Conservation (phyloP, 2,797 vertebrate species). For the Mormyrops boulengeri region DNA sequence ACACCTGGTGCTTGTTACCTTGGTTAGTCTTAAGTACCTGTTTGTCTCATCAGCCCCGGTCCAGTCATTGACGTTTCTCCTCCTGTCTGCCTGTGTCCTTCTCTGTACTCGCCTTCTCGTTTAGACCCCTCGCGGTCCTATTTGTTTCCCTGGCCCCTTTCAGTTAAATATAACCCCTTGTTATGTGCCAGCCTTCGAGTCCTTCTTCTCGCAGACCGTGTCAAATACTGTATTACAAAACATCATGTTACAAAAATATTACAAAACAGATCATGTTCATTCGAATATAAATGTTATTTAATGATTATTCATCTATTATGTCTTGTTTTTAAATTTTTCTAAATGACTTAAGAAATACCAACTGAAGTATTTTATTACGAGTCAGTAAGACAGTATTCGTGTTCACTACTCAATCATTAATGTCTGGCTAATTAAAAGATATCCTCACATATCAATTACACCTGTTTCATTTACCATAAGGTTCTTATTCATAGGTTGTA, state of each 20-base stretch:
- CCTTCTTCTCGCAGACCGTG: too few species aligned
- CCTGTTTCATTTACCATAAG: background rate
- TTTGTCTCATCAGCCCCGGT: background rate
- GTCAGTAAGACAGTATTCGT: background rate
- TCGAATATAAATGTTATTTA: background rate
- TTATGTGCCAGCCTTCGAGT: too few species aligned
- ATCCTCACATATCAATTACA: background rate
- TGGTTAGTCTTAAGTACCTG: background rate
- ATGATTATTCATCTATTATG: background rate
- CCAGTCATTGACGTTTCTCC: background rate
- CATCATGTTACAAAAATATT: background rate
- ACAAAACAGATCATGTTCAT: background rate
- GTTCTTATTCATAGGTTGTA: background rate
- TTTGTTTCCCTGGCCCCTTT: too few species aligned
- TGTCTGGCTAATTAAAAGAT: background rate
- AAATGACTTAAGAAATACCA: background rate
- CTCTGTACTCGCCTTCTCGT: too few species aligned
- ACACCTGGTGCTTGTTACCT: background rate
- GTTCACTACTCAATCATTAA: background rate
- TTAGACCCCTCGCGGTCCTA: too few species aligned
- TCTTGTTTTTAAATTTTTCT: background rate
- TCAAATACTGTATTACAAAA: background rate
- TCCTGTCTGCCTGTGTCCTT: too few species aligned
- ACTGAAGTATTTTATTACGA: background rate
- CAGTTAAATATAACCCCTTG: too few species aligned